These are phyloP conservation scores for Autographa pulchrina DNA, from an alignment of 2,888 invertebrate genomes.

Conservation along the genomic window DNA sequence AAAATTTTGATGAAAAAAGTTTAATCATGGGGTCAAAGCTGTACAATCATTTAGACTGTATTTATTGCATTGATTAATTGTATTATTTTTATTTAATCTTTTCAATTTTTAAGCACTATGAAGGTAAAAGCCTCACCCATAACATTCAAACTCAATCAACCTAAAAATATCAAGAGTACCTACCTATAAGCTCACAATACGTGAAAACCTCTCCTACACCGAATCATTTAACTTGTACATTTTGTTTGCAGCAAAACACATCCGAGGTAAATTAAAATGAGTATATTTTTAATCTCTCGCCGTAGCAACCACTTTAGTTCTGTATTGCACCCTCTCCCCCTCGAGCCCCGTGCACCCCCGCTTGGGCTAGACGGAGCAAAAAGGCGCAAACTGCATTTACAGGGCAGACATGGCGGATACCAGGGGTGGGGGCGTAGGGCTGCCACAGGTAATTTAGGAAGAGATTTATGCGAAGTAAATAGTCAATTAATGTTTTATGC, in stretches of 20 bases:
- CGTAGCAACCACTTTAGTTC: slow-evolving; percentile 31
- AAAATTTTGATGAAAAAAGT: no score
- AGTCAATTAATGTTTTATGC: no score
- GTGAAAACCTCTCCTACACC: neutral
- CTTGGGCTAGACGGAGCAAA: slow-evolving; percentile 36
- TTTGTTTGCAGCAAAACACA: slow-evolving; percentile 37
- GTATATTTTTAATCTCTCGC: slow-evolving; percentile 28
- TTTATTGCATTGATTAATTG: no score
- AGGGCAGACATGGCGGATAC: slow-evolving; percentile 48
- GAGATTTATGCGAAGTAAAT: neutral
- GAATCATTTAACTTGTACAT: neutral
- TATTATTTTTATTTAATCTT: no score
- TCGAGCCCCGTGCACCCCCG: no score
- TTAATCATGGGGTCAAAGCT: no score
- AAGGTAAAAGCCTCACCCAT: no score
- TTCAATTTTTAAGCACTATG: no score
- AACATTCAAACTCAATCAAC: no score
- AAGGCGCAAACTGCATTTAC: slow-evolving; percentile 49
- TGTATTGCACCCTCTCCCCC: slow-evolving; percentile 12
- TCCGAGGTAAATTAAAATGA: slow-evolving; percentile 55
- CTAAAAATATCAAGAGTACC: neutral
- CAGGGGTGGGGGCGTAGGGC: slow-evolving; percentile 28
- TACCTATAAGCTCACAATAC: neutral
- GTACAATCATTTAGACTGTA: no score
- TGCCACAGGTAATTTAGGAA: neutral